Evolutionary conservation across 2,797 vertebrate species (phyloP).

Genomic region (Pelochelys cantorii): DNA sequence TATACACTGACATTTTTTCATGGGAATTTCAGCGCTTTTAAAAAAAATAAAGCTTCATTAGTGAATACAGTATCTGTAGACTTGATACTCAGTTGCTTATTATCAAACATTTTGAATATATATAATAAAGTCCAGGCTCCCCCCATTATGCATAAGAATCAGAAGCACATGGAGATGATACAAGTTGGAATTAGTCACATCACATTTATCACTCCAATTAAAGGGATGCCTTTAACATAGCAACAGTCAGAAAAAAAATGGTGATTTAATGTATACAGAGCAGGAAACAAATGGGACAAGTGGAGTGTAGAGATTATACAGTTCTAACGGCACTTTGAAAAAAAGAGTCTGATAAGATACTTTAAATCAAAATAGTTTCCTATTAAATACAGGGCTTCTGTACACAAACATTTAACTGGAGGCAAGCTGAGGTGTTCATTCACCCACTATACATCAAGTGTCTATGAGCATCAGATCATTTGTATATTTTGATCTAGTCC

Average conservation of each 20-base stretch:
- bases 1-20: not conserved
- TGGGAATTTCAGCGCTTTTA: conserved; percentile 18
- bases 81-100: not conserved
- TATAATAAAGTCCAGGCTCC: not conserved
- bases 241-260: conserved; percentile 20
- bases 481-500: not conserved
- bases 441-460: not conserved
- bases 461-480: not conserved
- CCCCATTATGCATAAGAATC: conserved; percentile 39
- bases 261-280: not conserved
- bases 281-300: conserved; percentile 41
- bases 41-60: not conserved
- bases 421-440: not conserved
- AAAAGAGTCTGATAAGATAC: conserved; percentile 30
- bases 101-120: not conserved
- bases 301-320: not conserved
- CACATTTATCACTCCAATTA: conserved; percentile 14
- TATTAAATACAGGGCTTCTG: not conserved
- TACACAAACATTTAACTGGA: not conserved
- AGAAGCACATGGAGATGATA: not conserved
- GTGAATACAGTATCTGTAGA: not conserved
- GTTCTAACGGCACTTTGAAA: not conserved
- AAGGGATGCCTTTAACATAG: conserved; percentile 3
- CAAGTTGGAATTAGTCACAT: conserved; percentile 7
- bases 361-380: conserved; percentile 14